Base-by-base conservation (phyloP, 2,888 invertebrate species). In the Nephrocerus scutellatus region DNA sequence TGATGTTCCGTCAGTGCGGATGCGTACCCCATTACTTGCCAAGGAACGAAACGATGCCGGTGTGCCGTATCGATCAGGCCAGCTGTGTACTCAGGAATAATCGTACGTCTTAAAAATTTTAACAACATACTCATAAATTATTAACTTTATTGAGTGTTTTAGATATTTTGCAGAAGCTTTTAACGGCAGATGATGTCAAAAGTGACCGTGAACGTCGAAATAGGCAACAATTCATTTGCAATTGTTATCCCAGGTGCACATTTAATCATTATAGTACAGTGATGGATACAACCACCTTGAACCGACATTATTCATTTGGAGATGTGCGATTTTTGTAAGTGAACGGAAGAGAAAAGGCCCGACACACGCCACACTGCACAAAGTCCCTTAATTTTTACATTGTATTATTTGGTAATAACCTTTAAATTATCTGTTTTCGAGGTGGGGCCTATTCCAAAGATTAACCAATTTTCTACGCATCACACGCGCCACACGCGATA, bases 1-100 rank as follows among this genome's bases (percentile, higher is more conserved):
- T 70, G 3, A 60, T 75, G 2, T 63, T 57, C 30, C 53, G 56
- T 4, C 46, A 56, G 3, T 83, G 83, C 49, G 67, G 72, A 5
- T 83, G 83, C 57, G 60, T 76, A 1, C 79, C 79, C 0, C 72
- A 73, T 30, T 74, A 70, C 53, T 72, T 72, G 51, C 70, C 74
- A 1, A 57, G 64, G 30, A 62, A 62, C 40, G 59, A 40, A 12
- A 35, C 41, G 9, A 4, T 28, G 53, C 40, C 47, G 3, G 21
- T 48, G 0, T 68, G 65, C 24, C 43, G 45, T 16, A 28, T 60
- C 16, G 21, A 47, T 3, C 41, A 60, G 26, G 40, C 53, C 4
- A 16, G 41, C 5, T 68, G 64, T 43, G 41, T 60, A 7, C 22
- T 36, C 7, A 26, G 50, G 6, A 44, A 56, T 30, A 47, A 44